Percentiles rank a stretch among this genome's conserved stretches.
phyloP scores from a whole-genome alignment of 2,888 invertebrate genomes.

The Heliconius sara region DNA sequence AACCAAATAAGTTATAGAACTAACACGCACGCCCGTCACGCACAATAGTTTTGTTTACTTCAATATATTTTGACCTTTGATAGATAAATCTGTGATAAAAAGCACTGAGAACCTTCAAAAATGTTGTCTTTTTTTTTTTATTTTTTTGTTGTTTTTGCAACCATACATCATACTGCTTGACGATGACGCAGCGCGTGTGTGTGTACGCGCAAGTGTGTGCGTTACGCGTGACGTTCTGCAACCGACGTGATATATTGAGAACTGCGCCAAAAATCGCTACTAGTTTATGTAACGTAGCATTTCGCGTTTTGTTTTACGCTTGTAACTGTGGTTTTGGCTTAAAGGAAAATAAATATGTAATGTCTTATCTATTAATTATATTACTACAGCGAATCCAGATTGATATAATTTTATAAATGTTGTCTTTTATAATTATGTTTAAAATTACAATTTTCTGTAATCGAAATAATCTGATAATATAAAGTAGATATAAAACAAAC shows the following conservation, averaged over 20 bases:
- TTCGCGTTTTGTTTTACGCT: conserved; percentile 53
- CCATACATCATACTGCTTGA: conserved; percentile 69
- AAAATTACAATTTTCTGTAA: background rate
- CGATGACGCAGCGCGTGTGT: conserved; percentile 71
- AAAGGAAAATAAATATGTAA: conserved; percentile 27
- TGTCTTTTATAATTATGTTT: background rate
- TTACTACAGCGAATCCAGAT: background rate
- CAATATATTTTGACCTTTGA: conserved; percentile 24
- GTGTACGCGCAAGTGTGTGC: conserved; percentile 62
- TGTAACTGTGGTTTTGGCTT: conserved; percentile 45
- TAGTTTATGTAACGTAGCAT: conserved; percentile 57
- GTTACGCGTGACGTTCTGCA: conserved; percentile 72
- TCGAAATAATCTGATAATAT: background rate
- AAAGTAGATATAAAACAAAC: background rate
- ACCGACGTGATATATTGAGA: conserved; percentile 81
- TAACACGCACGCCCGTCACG: conserved; percentile 1
- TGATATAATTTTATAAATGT: background rate
- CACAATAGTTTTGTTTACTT: conserved; percentile 23
- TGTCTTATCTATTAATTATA: background rate
- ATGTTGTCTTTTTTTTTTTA: background rate
- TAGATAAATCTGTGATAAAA: conserved; percentile 25
- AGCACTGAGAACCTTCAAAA: conserved; percentile 9
- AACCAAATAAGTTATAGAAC: conserved; percentile 14
- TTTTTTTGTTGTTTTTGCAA: conserved; percentile 53
- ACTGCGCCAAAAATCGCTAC: conserved; percentile 77